These are phyloP conservation scores for Parnassius orleans DNA, from an alignment of 2,888 invertebrate genomes.

Conservation along the genomic window DNA sequence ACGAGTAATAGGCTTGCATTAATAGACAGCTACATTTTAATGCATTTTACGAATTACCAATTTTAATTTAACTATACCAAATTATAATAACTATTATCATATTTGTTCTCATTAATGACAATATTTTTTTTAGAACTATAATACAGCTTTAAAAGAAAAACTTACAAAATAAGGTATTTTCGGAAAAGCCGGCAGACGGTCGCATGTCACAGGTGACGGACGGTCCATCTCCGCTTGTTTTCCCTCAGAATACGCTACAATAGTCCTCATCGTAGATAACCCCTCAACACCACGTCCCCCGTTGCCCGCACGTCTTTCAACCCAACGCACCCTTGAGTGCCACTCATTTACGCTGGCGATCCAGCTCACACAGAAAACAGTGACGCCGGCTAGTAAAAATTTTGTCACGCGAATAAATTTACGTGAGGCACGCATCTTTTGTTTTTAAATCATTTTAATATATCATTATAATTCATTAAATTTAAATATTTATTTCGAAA, in stretches of 20 bases:
- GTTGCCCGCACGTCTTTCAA: slow-evolving; percentile 37
- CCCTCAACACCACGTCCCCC: slow-evolving; percentile 30
- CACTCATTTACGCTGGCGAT: slow-evolving; percentile 68
- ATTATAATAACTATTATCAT: no score
- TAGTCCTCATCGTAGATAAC: slow-evolving; percentile 76
- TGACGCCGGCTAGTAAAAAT: slow-evolving; percentile 63
- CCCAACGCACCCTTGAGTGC: slow-evolving; percentile 58
- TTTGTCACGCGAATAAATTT: slow-evolving; percentile 63
- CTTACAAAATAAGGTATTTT: slow-evolving; percentile 60
- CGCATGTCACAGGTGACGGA: slow-evolving; percentile 67
- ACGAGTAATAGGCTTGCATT: no score
- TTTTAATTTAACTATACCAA: no score
- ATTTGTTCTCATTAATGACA: no score
- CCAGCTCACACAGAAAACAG: slow-evolving; percentile 71
- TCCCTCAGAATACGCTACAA: slow-evolving; percentile 82
- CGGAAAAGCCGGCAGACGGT: slow-evolving; percentile 61
- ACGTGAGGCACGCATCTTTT: slow-evolving; percentile 39
- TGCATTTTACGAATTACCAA: no score
- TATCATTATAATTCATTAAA: slow-evolving; percentile 23
- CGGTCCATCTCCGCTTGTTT: slow-evolving; percentile 76
- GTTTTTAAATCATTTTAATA: slow-evolving; percentile 29
- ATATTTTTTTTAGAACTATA: neutral
- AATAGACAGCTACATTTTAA: no score
- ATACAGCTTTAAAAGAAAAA: neutral
- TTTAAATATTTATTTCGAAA: slow-evolving; percentile 27